Base-by-base conservation (phyloP, 2,797 vertebrate species). In the Danio tinwini region DNA sequence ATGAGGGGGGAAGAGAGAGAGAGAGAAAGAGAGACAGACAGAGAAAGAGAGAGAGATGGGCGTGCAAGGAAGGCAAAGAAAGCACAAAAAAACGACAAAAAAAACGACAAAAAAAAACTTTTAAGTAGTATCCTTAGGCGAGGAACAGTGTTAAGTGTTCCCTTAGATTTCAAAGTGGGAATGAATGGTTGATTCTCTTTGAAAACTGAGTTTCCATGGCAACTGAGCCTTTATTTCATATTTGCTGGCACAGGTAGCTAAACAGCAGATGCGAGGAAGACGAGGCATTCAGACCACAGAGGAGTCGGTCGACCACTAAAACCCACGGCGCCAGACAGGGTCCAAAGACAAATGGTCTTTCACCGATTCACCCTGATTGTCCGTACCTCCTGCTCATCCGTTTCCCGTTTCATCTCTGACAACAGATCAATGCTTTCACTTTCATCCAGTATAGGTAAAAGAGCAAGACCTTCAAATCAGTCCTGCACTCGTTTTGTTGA, bases 171-270 rank as follows among this genome's bases (percentile, higher is more conserved):
- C 88, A 89, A 86, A 87, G 89, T 89, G 88, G 85, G 91, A 92
- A 91, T 90, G 89, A 93, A 93, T 90, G 90, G 91, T 87, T 91
- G 90, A 90, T 88, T 92, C 89, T 87, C 88, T 89, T 91, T 91
- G 90, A 90, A 92, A 92, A 87, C 74, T 76, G 83, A 89, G 93
- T 94, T 94, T 90, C 93, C 90, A 93, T 94, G 92, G 92, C 89
- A 92, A 94, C 93, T 55, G 29, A 83, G 76, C 86, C 81, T 90
- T 90, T 90, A 89, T 89, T 91, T 87, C 78, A 85, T 91, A 86
- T 89, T 88, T 87, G 82, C 83, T 82, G 78, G 82, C 65, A 81
- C 74, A 85, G 78, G 80, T 84, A 87, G 83, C 86, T 86, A 86
- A 88, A 81, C 76, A 84, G 78, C 74, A 78, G 52, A 81, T 50